A percentile compares a stretch with the other conserved stretches of the same genome.
These are phyloP conservation scores for Orthonyx spaldingii DNA, from an alignment of 2,113 vertebrate genomes.

Conservation along the genomic window DNA sequence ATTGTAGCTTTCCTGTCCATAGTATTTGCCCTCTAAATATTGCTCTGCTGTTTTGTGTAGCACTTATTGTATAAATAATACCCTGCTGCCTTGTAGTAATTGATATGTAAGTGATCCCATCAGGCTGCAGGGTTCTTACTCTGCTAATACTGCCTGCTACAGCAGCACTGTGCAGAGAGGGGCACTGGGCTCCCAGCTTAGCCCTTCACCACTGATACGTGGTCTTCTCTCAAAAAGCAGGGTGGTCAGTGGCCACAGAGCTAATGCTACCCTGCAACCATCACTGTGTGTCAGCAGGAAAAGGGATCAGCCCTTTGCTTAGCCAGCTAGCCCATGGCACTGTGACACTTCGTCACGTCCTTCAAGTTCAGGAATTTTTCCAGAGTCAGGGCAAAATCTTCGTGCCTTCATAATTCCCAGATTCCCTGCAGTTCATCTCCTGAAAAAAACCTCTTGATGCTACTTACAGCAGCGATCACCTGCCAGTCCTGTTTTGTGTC, in stretches of 20 bases:
- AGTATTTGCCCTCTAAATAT: conserved; percentile 34
- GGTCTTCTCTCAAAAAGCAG: background rate
- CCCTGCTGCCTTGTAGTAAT: background rate
- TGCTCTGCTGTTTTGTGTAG: conserved; percentile 6
- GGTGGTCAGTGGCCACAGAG: background rate
- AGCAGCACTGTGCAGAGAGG: background rate
- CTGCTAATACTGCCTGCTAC: background rate
- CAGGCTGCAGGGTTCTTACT: background rate
- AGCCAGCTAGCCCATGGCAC: background rate
- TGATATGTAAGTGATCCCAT: background rate
- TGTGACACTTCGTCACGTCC: background rate
- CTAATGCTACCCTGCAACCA: background rate
- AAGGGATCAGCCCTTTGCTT: background rate
- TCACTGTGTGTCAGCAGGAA: background rate
- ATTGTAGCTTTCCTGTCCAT: conserved; percentile 15
- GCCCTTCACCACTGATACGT: background rate
- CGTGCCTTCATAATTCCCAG: background rate
- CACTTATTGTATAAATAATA: conserved; percentile 26
- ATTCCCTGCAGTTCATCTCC: background rate
- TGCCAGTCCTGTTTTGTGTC: background rate
- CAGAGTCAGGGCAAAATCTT: background rate
- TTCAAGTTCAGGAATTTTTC: background rate
- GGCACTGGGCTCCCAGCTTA: background rate
- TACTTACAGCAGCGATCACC: background rate
- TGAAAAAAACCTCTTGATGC: background rate